phyloP scores from a whole-genome alignment of 2,888 invertebrate genomes.

The Bombyx huttoni region DNA sequence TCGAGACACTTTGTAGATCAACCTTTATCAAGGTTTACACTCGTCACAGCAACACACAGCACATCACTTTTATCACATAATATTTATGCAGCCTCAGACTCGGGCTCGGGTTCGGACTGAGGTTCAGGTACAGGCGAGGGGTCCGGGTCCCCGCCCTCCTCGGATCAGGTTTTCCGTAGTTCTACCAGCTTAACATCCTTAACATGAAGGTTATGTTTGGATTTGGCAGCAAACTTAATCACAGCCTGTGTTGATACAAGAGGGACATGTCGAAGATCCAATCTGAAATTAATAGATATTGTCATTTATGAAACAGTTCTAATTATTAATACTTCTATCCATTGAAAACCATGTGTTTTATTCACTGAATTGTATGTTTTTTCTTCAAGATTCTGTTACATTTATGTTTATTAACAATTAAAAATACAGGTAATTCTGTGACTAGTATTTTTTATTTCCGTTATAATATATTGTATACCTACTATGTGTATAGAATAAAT shows the following conservation, averaged over 20 bases:
- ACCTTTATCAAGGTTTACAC: constrained; percentile 5
- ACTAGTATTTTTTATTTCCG: too few relatives aligned
- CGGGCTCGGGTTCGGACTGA: neutral
- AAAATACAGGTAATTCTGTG: too few relatives aligned
- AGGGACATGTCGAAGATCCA: constrained; percentile 85
- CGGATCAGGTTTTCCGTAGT: constrained; percentile 64
- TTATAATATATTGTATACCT: too few relatives aligned
- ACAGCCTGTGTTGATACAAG: constrained; percentile 86
- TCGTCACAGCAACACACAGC: constrained; percentile 21
- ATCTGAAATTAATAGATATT: constrained; percentile 34
- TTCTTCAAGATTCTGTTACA: too few relatives aligned
- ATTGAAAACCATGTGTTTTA: neutral
- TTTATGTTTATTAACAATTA: too few relatives aligned
- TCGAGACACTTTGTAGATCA: neutral
- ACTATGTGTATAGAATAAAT: too few relatives aligned
- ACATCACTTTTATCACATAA: constrained; percentile 18
- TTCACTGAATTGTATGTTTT: too few relatives aligned
- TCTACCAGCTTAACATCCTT: constrained; percentile 85
- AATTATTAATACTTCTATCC: neutral
- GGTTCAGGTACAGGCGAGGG: constrained; percentile 3
- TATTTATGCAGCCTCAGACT: constrained; percentile 7
- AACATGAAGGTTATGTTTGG: constrained; percentile 84
- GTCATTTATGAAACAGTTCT: neutral
- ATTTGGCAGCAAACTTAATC: constrained; percentile 86
- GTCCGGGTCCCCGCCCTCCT: constrained; percentile 8